A percentile compares a stretch with the other conserved stretches of the same genome.
Evolutionary conservation across 2,888 invertebrate genomes (phyloP).

Genomic region (Ligdia adustata): DNA sequence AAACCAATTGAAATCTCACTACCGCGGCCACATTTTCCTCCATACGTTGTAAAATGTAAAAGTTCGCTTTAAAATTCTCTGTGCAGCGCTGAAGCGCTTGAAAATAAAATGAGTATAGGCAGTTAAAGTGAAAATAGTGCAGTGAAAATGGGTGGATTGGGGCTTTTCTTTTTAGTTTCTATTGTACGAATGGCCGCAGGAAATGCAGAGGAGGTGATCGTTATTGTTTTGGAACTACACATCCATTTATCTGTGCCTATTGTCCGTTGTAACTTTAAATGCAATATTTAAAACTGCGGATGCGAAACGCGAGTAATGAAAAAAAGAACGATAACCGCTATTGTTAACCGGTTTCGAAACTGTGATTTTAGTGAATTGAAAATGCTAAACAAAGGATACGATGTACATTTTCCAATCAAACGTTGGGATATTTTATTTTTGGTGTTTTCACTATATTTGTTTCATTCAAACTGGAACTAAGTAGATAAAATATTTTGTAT

Average conservation of each 20-base stretch:
- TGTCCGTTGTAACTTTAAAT: constrained; percentile 14
- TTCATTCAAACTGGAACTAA: too few species aligned
- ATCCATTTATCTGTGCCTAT: constrained; percentile 26
- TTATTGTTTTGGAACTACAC: constrained; percentile 46
- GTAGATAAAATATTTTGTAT: too few species aligned
- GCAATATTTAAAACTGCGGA: constrained; percentile 17
- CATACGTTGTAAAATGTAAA: constrained; percentile 30
- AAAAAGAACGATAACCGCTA: constrained; percentile 14
- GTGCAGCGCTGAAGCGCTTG: constrained; percentile 42
- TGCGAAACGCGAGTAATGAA: constrained; percentile 17
- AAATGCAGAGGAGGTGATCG: constrained; percentile 50
- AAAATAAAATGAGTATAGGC: constrained; percentile 61
- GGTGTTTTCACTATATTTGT: too few species aligned
- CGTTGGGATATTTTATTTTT: too few species aligned
- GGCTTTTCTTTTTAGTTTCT: constrained; percentile 42
- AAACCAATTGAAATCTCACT: constrained; percentile 7
- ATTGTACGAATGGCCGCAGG: constrained; percentile 32
- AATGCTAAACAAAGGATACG: constrained; percentile 11
- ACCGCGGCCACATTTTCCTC: constrained; percentile 38
- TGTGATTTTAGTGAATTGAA: constrained; percentile 26
- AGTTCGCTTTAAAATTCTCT: constrained; percentile 49
- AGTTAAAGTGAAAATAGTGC: constrained; percentile 59
- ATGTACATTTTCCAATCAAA: too few species aligned
- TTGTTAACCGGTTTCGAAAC: constrained; percentile 22
- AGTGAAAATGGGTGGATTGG: constrained; percentile 51